A percentile compares a stretch with the other conserved stretches of the same genome.
Evolutionary conservation across 2,888 invertebrate species (phyloP).

Genomic region (Cerceris rybyensis): DNA sequence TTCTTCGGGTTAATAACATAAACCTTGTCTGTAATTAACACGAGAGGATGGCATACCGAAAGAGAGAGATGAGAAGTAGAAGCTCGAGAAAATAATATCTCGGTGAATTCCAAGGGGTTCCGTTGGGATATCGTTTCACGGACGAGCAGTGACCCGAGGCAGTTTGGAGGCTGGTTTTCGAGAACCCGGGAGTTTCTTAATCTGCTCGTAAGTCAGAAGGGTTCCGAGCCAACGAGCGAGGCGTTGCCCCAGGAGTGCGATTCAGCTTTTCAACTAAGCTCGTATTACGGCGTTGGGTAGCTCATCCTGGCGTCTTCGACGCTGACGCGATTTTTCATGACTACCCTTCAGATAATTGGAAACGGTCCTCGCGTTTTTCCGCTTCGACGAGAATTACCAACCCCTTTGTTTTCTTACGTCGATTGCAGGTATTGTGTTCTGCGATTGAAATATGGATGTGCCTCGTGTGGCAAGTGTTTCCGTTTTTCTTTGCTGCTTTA

Average conservation of each 20-base stretch:
- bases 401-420: not conserved
- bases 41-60: constrained; percentile 7
- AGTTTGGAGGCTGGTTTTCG: constrained; percentile 68
- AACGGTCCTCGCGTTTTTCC: constrained; percentile 20
- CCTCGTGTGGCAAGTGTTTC: too few relatives aligned
- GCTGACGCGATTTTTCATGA: constrained; percentile 66
- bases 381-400: constrained; percentile 1
- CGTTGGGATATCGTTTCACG: constrained; percentile 67
- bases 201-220: constrained; percentile 74
- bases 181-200: constrained; percentile 70
- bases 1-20: constrained; percentile 61
- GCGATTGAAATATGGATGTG: too few relatives aligned
- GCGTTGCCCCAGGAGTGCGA: constrained; percentile 73
- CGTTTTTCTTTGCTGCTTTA: too few relatives aligned
- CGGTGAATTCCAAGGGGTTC: constrained; percentile 59
- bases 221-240: constrained; percentile 72
- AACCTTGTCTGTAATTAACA: constrained; percentile 66
- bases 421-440: not conserved
- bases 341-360: constrained; percentile 62
- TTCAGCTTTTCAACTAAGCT: constrained; percentile 74
- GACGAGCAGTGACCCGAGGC: constrained; percentile 69
- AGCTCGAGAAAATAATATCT: constrained; percentile 67
- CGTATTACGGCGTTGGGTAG: constrained; percentile 58
- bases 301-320: constrained; percentile 51
- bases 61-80: not conserved